phyloP scores from a whole-genome alignment of 1,140 invertebrate genomes.

The Apis dorsata region DNA sequence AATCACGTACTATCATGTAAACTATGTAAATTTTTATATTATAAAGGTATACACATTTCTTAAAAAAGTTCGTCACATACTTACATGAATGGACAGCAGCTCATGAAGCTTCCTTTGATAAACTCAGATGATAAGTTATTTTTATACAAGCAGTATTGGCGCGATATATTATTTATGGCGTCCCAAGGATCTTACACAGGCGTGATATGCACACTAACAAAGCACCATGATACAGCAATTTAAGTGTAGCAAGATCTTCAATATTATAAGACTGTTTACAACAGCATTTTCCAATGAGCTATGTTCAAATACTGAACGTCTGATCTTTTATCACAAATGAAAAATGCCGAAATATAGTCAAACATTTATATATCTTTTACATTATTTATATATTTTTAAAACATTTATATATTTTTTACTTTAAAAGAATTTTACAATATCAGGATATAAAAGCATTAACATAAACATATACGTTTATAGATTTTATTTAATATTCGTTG shows the following conservation, averaged over 20 bases:
- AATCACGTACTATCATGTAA: conserved; percentile 5
- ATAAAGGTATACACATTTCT: neutral
- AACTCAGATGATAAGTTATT: conserved; percentile 45
- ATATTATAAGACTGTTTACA: conserved; percentile 1
- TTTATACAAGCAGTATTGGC: conserved; percentile 33
- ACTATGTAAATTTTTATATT: neutral
- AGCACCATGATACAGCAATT: conserved; percentile 26
- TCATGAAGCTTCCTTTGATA: conserved; percentile 73
- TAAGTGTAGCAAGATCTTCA: neutral
- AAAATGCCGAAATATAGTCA: neutral
- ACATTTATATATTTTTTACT: neutral
- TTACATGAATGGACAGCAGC: conserved; percentile 78
- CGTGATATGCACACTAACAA: conserved; percentile 45
- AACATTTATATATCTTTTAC: neutral
- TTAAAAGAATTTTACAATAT: conserved; percentile 5
- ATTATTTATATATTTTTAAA: too few species aligned
- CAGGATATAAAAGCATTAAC: neutral
- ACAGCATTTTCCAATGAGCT: neutral
- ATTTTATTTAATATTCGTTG: conserved; percentile 10
- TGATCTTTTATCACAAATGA: neutral
- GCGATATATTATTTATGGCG: conserved; percentile 49
- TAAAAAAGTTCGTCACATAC: conserved; percentile 56
- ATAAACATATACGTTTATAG: conserved; percentile 22
- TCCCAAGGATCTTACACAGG: conserved; percentile 31
- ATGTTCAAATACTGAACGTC: neutral